phyloP scores from a whole-genome alignment of 2,797 vertebrate species.

The Simalia tracyae region DNA sequence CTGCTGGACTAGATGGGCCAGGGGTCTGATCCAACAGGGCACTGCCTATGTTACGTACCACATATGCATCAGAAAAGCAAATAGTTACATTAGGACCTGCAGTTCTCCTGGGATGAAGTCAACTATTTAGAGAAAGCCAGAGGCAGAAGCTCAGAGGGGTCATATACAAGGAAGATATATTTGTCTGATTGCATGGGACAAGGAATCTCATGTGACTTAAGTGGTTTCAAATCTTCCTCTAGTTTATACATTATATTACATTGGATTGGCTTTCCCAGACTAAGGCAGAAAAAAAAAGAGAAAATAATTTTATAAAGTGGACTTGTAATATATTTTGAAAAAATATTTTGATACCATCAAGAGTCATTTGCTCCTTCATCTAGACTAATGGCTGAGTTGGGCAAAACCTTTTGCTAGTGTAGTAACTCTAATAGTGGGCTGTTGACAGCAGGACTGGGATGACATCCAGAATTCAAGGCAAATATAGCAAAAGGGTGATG shows the following conservation, averaged over 20 bases:
- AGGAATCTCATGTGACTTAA: not conserved
- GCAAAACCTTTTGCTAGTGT: not conserved
- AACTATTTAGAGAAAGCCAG: not conserved
- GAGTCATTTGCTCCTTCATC: not conserved
- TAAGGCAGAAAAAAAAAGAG: not conserved
- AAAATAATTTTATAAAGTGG: not conserved
- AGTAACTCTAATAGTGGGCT: not conserved
- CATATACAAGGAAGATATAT: not conserved
- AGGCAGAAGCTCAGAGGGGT: not conserved
- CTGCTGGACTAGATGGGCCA: not conserved
- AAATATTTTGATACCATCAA: not conserved
- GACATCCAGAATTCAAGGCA: not conserved
- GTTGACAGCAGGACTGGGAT: not conserved
- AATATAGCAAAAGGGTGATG: not conserved
- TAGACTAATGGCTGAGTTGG: not conserved
- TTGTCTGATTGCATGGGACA: not conserved
- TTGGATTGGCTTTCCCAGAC: not conserved
- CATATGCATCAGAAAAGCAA: not conserved
- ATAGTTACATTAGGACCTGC: not conserved
- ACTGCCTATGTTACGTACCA: not conserved
- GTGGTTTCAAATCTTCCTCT: not conserved
- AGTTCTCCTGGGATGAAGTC: not conserved
- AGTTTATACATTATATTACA: not conserved
- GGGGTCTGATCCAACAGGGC: not conserved
- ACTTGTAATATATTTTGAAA: not conserved